Conservation (phyloP, 2,888 invertebrate species). For the Drosophila stalkeri region DNA sequence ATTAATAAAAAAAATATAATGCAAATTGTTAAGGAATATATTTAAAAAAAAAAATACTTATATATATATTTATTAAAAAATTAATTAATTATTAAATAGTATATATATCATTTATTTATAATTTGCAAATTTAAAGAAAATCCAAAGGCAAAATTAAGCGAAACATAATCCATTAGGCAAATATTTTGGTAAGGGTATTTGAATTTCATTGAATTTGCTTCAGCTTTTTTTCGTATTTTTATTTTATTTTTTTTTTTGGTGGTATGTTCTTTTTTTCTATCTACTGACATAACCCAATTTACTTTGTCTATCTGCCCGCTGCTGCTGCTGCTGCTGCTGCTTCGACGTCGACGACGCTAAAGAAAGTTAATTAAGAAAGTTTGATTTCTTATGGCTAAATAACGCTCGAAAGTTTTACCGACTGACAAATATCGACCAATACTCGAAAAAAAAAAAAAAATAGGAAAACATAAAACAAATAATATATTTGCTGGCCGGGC, state of each 20-base stretch:
- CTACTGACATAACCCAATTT: slow-evolving; percentile 53
- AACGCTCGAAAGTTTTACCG: slow-evolving; percentile 75
- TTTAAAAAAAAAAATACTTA: too few relatives aligned
- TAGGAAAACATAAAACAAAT: slow-evolving; percentile 33
- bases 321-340: slow-evolving; percentile 16
- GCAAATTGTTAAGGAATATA: too few relatives aligned
- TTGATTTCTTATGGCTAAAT: slow-evolving; percentile 80
- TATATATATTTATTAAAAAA: too few relatives aligned
- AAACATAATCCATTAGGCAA: not conserved
- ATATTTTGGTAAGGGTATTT: slow-evolving; percentile 6
- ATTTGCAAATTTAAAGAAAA: not conserved
- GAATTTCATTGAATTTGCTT: slow-evolving; percentile 1
- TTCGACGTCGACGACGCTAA: slow-evolving; percentile 48
- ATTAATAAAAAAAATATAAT: too few relatives aligned
- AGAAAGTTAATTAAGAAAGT: slow-evolving; percentile 79
- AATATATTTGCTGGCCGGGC: not conserved
- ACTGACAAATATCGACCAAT: slow-evolving; percentile 79
- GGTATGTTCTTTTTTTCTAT: slow-evolving; percentile 19
- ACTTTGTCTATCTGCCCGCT: slow-evolving; percentile 53
- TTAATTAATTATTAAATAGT: too few relatives aligned
- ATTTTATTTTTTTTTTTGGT: slow-evolving; percentile 21
- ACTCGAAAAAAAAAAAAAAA: slow-evolving; percentile 59
- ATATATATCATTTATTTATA: too few relatives aligned
- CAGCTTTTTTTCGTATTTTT: not conserved
- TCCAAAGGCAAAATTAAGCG: not conserved